Conservation (phyloP, 2,113 vertebrate species). For the Herpailurus yagouaroundi region DNA sequence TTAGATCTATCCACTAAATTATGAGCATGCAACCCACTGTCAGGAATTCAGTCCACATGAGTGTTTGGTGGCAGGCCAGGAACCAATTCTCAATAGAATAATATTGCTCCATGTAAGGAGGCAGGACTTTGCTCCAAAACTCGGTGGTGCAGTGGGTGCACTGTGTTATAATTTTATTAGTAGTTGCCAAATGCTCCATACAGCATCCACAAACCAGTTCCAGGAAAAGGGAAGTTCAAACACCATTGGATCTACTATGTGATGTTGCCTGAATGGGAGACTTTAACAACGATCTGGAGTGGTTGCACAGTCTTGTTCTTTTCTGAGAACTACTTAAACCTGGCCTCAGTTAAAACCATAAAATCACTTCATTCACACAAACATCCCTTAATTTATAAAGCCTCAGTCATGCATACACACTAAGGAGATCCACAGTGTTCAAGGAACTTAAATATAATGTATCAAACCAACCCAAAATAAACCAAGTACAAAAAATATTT, state of each 20-base stretch:
- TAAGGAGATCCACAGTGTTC: constrained; percentile 85
- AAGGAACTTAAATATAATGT: constrained; percentile 87
- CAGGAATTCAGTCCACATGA: not conserved
- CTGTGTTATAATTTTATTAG: not conserved
- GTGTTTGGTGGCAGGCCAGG: not conserved
- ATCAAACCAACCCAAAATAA: constrained; percentile 84
- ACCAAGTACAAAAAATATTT: constrained; percentile 84
- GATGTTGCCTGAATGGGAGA: not conserved
- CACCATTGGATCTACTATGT: not conserved
- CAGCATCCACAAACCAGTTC: not conserved
- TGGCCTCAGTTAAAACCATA: constrained; percentile 63
- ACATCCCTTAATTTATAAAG: constrained; percentile 86
- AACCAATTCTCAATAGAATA: not conserved
- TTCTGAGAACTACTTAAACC: not conserved
- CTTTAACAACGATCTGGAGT: not conserved
- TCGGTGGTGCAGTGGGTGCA: not conserved
- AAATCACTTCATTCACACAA: constrained; percentile 87
- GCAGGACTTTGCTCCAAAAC: not conserved
- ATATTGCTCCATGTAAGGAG: not conserved
- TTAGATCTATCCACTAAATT: not conserved
- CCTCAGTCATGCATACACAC: constrained; percentile 85
- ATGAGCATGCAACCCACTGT: not conserved
- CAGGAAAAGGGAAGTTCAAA: not conserved
- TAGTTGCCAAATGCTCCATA: not conserved
- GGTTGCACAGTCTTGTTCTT: not conserved